Evolutionary conservation across 2,888 invertebrate species (phyloP).

Genomic region (Tipula lateralis): DNA sequence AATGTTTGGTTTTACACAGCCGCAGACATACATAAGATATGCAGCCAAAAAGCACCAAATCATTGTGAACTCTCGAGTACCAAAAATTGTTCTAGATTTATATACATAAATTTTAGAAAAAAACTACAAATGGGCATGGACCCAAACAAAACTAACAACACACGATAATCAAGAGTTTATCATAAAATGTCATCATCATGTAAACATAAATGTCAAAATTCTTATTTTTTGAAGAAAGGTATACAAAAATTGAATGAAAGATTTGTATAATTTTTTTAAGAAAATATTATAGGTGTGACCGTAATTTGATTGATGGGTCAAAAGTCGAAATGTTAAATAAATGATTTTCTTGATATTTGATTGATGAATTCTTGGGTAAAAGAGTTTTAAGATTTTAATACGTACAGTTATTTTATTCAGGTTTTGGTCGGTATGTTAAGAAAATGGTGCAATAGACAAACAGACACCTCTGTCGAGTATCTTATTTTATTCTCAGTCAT

Average conservation of each 20-base stretch:
- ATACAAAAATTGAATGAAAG: background rate
- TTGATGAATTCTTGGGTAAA: background rate
- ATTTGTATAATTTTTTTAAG: background rate
- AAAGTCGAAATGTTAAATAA: background rate
- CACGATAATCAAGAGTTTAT: background rate
- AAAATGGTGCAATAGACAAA: no score
- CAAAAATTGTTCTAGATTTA: background rate
- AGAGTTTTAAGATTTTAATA: background rate
- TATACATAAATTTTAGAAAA: background rate
- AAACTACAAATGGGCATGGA: background rate
- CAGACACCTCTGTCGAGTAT: no score
- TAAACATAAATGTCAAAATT: background rate
- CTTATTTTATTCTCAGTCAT: no score
- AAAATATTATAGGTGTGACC: background rate
- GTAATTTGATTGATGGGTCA: background rate
- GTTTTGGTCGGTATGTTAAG: no score
- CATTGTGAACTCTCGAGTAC: background rate
- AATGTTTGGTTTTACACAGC: background rate
- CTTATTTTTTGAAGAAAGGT: background rate
- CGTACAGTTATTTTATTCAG: no score
- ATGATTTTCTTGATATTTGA: background rate
- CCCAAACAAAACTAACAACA: background rate
- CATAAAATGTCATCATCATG: constrained; percentile 11
- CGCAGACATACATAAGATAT: background rate
- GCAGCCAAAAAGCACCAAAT: background rate